Conservation (phyloP, 2,888 invertebrate species). For the Acronicta alni region DNA sequence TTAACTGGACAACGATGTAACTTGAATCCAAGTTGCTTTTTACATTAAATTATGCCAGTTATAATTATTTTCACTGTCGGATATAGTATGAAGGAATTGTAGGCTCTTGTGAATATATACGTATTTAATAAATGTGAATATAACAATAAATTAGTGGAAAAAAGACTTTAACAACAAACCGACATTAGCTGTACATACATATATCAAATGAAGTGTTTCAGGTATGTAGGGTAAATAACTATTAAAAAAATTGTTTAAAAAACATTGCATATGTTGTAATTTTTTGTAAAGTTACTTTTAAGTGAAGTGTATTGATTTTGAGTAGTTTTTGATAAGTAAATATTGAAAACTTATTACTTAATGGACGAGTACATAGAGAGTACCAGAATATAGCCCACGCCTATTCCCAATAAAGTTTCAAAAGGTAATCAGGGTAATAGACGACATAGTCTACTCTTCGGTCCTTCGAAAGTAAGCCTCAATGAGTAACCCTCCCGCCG, state of each 20-base stretch:
- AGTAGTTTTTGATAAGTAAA: slow-evolving; percentile 89
- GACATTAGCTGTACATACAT: slow-evolving; percentile 77
- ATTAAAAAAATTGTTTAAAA: slow-evolving; percentile 61
- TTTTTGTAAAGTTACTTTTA: slow-evolving; percentile 85
- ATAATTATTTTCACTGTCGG: slow-evolving; percentile 59
- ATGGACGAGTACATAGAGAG: slow-evolving; percentile 77
- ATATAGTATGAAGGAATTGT: slow-evolving; percentile 69
- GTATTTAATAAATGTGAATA: slow-evolving; percentile 78
- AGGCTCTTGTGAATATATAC: slow-evolving; percentile 76
- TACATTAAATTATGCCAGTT: slow-evolving; percentile 42
- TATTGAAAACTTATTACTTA: slow-evolving; percentile 78
- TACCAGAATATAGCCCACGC: slow-evolving; percentile 22
- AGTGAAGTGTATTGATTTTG: slow-evolving; percentile 80
- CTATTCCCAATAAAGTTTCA: slow-evolving; percentile 55
- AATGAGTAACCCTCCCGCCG: slow-evolving; percentile 21
- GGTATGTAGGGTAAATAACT: slow-evolving; percentile 66
- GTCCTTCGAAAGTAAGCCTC: slow-evolving; percentile 35
- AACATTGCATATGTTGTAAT: slow-evolving; percentile 80
- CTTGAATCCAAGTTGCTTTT: slow-evolving; percentile 40
- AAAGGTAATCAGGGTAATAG: slow-evolving; percentile 86
- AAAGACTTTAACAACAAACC: slow-evolving; percentile 76
- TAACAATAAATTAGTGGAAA: slow-evolving; percentile 84
- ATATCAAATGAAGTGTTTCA: slow-evolving; percentile 78
- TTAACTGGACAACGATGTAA: slow-evolving; percentile 34
- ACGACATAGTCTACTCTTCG: slow-evolving; percentile 60